phyloP scores from a whole-genome alignment of 2,797 vertebrate species.

The Eulemur albifrons region DNA sequence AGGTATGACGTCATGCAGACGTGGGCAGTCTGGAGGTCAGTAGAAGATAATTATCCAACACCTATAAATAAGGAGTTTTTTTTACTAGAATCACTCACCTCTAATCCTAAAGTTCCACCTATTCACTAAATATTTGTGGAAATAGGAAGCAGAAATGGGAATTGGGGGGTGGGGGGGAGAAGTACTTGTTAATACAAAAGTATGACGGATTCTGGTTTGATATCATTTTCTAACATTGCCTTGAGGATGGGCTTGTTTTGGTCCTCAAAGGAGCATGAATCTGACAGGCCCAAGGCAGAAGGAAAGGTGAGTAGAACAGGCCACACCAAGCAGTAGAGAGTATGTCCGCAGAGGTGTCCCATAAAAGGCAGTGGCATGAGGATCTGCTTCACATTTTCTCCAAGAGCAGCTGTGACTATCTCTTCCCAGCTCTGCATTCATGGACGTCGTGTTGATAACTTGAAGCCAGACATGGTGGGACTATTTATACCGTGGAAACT shows the following conservation, averaged over 20 bases:
- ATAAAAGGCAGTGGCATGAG: not conserved
- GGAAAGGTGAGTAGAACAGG: not conserved
- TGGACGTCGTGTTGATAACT: not conserved
- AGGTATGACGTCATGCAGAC: not conserved
- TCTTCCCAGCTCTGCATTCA: not conserved
- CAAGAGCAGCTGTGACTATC: not conserved
- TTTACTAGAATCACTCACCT: not conserved
- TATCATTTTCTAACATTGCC: constrained; percentile 11
- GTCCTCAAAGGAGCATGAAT: not conserved
- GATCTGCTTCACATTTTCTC: not conserved
- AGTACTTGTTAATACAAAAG: not conserved
- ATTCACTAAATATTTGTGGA: not conserved
- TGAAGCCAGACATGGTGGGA: not conserved
- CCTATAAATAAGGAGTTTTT: not conserved
- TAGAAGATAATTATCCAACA: not conserved
- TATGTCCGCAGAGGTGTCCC: not conserved
- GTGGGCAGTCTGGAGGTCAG: not conserved
- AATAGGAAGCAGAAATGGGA: not conserved
- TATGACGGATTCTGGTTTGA: not conserved
- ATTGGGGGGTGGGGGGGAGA: not conserved
- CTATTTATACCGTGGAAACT: not conserved
- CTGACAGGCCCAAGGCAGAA: not conserved
- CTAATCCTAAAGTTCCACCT: not conserved
- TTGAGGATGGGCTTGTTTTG: not conserved
- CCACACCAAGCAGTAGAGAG: not conserved